A percentile compares a stretch with the other conserved stretches of the same genome.
These are phyloP conservation scores for Drosophila kepulauana DNA, from an alignment of 1,140 invertebrate genomes.

Conservation along the genomic window DNA sequence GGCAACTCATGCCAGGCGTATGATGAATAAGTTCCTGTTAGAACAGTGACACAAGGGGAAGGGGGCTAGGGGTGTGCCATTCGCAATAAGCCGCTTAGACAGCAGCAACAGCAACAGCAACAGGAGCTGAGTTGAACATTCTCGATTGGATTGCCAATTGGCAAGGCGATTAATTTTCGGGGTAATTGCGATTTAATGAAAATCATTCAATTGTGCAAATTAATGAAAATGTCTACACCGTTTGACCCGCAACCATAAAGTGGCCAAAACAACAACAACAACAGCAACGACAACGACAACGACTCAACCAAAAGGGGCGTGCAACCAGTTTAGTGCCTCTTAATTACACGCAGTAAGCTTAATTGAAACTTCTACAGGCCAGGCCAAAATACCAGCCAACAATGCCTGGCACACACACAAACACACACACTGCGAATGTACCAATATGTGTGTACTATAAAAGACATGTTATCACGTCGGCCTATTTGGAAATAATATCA, in stretches of 20 bases:
- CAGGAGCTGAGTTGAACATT: neutral
- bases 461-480: conserved; percentile 18
- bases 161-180: conserved; percentile 67
- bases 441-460: neutral
- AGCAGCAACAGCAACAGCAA: neutral
- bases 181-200: conserved; percentile 76
- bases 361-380: conserved; percentile 30
- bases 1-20: neutral
- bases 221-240: conserved; percentile 66
- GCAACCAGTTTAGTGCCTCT: conserved; percentile 28
- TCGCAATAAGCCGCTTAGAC: conserved; percentile 45
- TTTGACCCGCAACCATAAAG: conserved; percentile 47
- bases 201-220: conserved; percentile 79
- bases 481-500: conserved; percentile 9
- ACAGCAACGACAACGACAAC: neutral
- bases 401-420: conserved; percentile 1
- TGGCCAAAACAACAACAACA: conserved; percentile 13
- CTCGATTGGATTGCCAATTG: conserved; percentile 47
- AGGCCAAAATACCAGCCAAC: conserved; percentile 10
- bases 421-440: neutral
- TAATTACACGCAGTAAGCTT: conserved; percentile 44
- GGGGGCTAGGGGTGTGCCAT: neutral
- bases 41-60: neutral
- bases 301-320: conserved; percentile 12
- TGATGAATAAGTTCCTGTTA: neutral